Conservation (phyloP, 2,888 invertebrate species). For the Eupelmus urozonus region DNA sequence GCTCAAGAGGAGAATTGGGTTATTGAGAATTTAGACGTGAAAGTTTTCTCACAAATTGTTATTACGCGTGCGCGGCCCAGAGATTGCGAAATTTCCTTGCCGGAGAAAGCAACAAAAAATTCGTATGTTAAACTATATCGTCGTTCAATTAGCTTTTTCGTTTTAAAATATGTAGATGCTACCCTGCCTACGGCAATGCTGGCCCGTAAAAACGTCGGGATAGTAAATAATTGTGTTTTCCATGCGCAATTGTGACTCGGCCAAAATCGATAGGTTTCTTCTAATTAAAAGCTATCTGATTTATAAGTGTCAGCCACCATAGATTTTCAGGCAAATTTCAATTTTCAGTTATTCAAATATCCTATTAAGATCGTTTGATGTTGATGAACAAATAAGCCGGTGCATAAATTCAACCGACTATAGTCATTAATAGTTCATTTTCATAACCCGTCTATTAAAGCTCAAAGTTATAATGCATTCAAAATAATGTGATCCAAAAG, state of each 20-base stretch:
- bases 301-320: no score
- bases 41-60: slow-evolving; percentile 37
- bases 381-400: no score
- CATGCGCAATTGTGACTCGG: neutral
- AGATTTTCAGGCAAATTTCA: no score
- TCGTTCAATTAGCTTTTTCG: slow-evolving; percentile 30
- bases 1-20: slow-evolving; percentile 50
- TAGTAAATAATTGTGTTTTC: slow-evolving; percentile 16
- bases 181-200: slow-evolving; percentile 3
- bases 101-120: neutral
- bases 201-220: slow-evolving; percentile 26
- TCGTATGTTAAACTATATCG: slow-evolving; percentile 25
- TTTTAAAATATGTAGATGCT: slow-evolving; percentile 6
- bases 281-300: neutral
- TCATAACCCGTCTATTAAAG: no score
- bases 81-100: slow-evolving; percentile 23
- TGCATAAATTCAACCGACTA: no score
- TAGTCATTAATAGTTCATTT: no score
- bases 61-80: neutral
- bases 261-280: slow-evolving; percentile 6
- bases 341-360: no score
- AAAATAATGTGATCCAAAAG: no score
- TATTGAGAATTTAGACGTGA: slow-evolving; percentile 32
- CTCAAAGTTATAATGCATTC: no score
- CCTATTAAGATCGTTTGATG: no score